Conservation (phyloP, 2,888 invertebrate genomes). For the Congeria kusceri region DNA sequence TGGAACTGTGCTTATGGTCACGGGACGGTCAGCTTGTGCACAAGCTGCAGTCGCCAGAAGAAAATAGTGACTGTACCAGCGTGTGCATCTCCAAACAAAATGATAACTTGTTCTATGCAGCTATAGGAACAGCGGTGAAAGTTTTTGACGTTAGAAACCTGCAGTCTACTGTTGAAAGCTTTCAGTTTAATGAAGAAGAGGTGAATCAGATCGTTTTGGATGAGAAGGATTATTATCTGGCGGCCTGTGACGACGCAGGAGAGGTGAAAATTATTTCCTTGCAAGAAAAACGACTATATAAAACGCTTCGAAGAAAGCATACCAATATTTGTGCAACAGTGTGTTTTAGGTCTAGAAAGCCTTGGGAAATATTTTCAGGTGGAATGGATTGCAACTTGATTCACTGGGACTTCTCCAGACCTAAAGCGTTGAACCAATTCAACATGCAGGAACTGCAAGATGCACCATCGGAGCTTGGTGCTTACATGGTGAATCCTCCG, state of each 20-base stretch:
- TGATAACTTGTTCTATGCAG: conserved; percentile 76
- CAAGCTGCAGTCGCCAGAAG: conserved; percentile 54
- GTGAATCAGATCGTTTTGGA: conserved; percentile 82
- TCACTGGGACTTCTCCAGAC: conserved; percentile 83
- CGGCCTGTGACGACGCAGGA: conserved; percentile 83
- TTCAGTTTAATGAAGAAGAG: conserved; percentile 80
- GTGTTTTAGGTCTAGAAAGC: conserved; percentile 77
- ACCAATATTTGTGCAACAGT: conserved; percentile 83
- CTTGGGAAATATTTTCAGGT: conserved; percentile 81
- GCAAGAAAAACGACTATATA: conserved; percentile 76
- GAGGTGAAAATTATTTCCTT: conserved; percentile 81
- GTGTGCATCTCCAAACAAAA: conserved; percentile 75
- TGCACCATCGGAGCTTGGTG: conserved; percentile 69
- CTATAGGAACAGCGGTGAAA: conserved; percentile 75
- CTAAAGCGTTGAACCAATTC: conserved; percentile 78
- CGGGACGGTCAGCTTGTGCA: conserved; percentile 64
- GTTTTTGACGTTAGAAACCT: conserved; percentile 74
- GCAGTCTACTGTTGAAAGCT: conserved; percentile 66
- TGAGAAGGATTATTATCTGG: conserved; percentile 80
- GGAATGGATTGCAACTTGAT: conserved; percentile 83
- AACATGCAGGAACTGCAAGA: conserved; percentile 82
- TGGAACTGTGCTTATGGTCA: conserved; percentile 78
- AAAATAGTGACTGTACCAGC: conserved; percentile 78
- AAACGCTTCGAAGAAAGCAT: conserved; percentile 82
- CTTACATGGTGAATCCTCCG: conserved; percentile 83